A percentile compares a stretch with the other conserved stretches of the same genome.
Conservation (phyloP, 2,797 vertebrate genomes). For the Erpetoichthys calabaricus region DNA sequence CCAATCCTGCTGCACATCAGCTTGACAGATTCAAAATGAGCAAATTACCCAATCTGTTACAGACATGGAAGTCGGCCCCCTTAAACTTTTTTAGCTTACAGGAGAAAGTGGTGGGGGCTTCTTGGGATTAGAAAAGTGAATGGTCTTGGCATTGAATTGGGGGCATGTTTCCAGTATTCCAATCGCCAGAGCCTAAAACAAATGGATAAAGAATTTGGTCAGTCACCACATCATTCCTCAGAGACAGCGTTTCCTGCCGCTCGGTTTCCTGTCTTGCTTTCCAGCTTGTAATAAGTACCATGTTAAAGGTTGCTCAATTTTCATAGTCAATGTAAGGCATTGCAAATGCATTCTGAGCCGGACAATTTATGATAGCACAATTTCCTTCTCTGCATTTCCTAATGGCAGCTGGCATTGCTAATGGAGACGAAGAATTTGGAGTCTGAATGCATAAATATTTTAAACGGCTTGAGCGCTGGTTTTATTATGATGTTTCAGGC, state of each 20-base stretch:
- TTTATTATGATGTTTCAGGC: background rate
- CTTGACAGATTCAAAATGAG: too few species aligned
- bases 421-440: constrained; percentile 5
- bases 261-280: background rate
- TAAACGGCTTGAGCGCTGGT: background rate
- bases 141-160: too few species aligned
- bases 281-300: background rate
- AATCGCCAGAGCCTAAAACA: too few species aligned
- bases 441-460: constrained; percentile 12
- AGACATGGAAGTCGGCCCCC: too few species aligned
- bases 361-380: background rate
- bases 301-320: background rate
- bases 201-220: background rate
- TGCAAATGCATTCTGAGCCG: background rate
- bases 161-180: too few species aligned
- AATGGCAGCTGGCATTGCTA: constrained; percentile 7
- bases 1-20: too few species aligned
- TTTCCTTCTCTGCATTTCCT: constrained; percentile 9
- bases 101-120: too few species aligned
- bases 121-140: too few species aligned
- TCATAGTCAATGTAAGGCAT: background rate
- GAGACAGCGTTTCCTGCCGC: constrained; percentile 8
- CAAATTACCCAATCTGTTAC: too few species aligned
- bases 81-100: too few species aligned
- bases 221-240: constrained; percentile 6